A percentile compares a stretch with the other conserved stretches of the same genome.
phyloP scores from a whole-genome alignment of 2,888 invertebrate genomes.

The Pristionchus maxplancki region DNA sequence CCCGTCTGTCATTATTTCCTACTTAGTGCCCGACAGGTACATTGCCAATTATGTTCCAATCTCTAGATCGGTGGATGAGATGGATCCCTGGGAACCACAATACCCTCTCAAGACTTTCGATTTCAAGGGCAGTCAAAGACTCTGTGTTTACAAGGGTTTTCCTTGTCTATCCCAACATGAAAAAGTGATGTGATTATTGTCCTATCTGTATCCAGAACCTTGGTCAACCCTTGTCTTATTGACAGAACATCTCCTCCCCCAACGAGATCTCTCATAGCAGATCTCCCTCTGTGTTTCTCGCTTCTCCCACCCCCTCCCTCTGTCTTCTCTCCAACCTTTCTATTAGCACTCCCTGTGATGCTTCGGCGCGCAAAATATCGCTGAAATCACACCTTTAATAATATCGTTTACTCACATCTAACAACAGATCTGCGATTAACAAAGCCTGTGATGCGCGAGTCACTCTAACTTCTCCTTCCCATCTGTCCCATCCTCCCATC shows the following conservation, averaged over 20 bases:
- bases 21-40: conserved; percentile 10
- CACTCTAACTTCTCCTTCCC: background rate
- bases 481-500: background rate
- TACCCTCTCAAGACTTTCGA: background rate
- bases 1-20: background rate
- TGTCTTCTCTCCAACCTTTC: conserved; percentile 28
- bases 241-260: background rate
- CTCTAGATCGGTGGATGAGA: background rate
- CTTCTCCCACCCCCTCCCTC: conserved; percentile 62
- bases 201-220: background rate
- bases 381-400: background rate
- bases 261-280: background rate
- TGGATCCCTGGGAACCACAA: background rate
- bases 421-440: background rate
- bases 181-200: background rate
- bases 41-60: conserved; percentile 17
- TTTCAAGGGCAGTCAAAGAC: background rate
- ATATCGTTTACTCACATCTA: background rate
- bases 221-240: background rate
- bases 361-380: background rate
- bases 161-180: background rate
- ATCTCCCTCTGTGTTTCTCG: background rate
- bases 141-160: background rate
- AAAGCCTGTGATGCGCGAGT: background rate
- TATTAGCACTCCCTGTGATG: background rate